phyloP scores from a whole-genome alignment of 2,888 invertebrate species.

The Metacarcinus magister region DNA sequence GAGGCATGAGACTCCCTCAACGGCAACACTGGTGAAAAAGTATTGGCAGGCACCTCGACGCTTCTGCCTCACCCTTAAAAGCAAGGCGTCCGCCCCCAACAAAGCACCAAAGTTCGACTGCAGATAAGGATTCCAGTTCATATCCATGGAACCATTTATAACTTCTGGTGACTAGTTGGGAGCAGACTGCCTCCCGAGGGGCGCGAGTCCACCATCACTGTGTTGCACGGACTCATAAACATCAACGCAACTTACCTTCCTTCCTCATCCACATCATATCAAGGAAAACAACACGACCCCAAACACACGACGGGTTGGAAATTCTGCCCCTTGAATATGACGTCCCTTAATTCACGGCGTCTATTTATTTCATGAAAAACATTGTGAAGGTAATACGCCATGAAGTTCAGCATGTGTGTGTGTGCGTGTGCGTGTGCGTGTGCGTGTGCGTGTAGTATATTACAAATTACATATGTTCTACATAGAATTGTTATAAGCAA shows the following conservation, averaged over 20 bases:
- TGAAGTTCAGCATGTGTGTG: not conserved
- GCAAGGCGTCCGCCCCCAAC: not conserved
- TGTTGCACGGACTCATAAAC: not conserved
- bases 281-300: not conserved
- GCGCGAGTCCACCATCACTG: not conserved
- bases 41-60: not conserved
- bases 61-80: not conserved
- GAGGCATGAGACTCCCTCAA: no score
- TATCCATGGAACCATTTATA: constrained; percentile 5
- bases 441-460: no score
- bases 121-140: constrained; percentile 2
- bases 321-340: not conserved
- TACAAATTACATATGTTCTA: no score
- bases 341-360: not conserved
- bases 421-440: no score
- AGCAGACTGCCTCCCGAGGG: not conserved
- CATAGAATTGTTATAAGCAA: no score
- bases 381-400: not conserved
- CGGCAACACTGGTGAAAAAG: not conserved
- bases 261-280: not conserved
- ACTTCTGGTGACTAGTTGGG: constrained; percentile 12
- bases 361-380: not conserved
- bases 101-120: constrained; percentile 11
- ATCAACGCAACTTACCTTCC: not conserved
- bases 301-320: not conserved